phyloP scores from a whole-genome alignment of 2,888 invertebrate genomes.

The Megamerina dolium region DNA sequence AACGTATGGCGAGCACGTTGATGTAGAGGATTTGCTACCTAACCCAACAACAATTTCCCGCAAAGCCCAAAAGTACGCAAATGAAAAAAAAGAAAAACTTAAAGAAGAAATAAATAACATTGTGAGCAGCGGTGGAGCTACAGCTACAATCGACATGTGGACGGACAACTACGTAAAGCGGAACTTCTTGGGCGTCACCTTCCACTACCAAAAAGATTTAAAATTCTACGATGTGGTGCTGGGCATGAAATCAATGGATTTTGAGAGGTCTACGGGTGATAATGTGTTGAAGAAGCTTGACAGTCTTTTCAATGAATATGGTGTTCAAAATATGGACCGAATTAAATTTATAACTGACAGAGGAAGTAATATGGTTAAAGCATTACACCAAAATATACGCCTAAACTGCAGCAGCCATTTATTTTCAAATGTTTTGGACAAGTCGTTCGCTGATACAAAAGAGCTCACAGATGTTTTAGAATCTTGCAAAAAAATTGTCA shows the following conservation, averaged over 20 bases:
- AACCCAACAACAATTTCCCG: no score
- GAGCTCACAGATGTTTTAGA: slow-evolving; percentile 3
- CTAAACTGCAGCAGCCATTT: not conserved
- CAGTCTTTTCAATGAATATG: slow-evolving; percentile 4
- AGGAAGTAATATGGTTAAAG: not conserved
- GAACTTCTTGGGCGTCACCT: slow-evolving; percentile 12
- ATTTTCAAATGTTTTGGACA: not conserved
- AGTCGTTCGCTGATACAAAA: not conserved
- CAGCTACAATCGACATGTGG: no score
- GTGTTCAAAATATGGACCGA: not conserved
- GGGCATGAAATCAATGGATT: slow-evolving; percentile 19
- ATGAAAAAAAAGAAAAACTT: no score
- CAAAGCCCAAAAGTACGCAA: no score
- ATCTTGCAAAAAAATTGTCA: slow-evolving; percentile 7
- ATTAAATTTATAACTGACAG: not conserved
- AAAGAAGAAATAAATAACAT: no score
- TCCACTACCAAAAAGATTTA: slow-evolving; percentile 10
- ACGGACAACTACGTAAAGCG: slow-evolving; percentile 12
- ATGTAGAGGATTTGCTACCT: no score
- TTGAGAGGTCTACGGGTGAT: slow-evolving; percentile 2
- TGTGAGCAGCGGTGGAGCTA: no score
- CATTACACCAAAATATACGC: not conserved
- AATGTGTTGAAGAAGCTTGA: slow-evolving; percentile 10
- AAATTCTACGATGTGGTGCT: slow-evolving; percentile 10
- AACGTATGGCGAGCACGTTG: no score